Evolutionary conservation across 2,113 vertebrate species (phyloP), one percentile per base, ranked within the genome.

Genomic region (Tenebrosternarchus preto): DNA sequence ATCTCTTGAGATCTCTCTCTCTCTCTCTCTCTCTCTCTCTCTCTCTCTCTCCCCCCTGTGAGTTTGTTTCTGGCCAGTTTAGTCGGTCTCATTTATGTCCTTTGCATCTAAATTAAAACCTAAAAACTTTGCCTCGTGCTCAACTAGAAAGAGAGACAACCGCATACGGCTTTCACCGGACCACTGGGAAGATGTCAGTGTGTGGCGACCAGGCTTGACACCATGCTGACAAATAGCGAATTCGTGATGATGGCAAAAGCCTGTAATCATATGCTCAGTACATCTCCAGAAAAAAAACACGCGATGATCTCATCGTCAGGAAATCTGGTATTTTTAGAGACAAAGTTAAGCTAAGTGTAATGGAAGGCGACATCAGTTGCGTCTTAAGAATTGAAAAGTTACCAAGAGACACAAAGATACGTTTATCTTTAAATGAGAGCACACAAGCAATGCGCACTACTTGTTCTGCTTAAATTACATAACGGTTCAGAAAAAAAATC

Each of bases 171-270:
- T 57, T 74, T 74, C 50, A 1, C 29, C 5, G 79, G 61, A 4
- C 29, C 61, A 25, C 73, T 77, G 60, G 64, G 29, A 76, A 83
- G 70, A 73, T 39, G 73, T 76, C 69, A 19, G 25, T 84, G 33
- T 84, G 76, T 57, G 85, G 88, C 84, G 84, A 85, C 80, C 81
- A 83, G 73, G 60, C 82, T 83, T 90, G 88, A 91, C 90, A 89
- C 82, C 80, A 77, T 85, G 80, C 86, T 92, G 90, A 91, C 88
- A 92, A 92, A 91, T 89, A 86, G 88, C 83, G 71, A 85, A 91
- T 91, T 88, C 83, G 90, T 91, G 86, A 84, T 86, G 76, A 74
- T 84, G 88, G 89, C 87, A 90, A 90, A 89, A 91, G 83, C 87
- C 84, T 90, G 88, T 91, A 92, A 92, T 91, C 90, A 90, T 85